phyloP scores from a whole-genome alignment of 2,888 invertebrate genomes.

The Drosophila leonis region DNA sequence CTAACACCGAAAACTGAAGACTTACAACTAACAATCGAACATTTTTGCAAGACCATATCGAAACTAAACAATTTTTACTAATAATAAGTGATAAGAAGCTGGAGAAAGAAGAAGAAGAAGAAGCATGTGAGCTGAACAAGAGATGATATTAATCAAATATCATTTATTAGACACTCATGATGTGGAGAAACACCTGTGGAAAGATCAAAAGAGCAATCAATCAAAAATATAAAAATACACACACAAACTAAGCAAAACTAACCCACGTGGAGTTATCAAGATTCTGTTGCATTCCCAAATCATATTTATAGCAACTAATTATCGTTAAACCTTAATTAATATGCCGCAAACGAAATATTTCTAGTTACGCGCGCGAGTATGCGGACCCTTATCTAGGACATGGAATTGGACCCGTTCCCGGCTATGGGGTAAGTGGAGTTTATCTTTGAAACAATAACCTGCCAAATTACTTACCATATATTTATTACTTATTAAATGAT shows the following conservation, averaged over 20 bases:
- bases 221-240: not conserved
- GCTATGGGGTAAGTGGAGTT: conserved; percentile 94
- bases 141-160: conserved; percentile 1
- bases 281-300: conserved; percentile 10
- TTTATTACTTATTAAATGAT: not conserved
- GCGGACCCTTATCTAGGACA: conserved; percentile 98
- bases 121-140: conserved; percentile 1
- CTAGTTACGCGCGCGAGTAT: conserved; percentile 94
- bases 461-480: no score
- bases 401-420: conserved; percentile 98
- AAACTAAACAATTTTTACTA: conserved; percentile 78
- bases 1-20: conserved; percentile 52
- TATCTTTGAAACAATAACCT: not conserved
- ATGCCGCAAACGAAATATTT: conserved; percentile 54
- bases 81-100: conserved; percentile 13
- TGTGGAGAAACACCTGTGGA: conserved; percentile 26
- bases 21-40: conserved; percentile 67
- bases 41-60: conserved; percentile 72
- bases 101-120: not conserved
- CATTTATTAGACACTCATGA: not conserved
- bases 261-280: conserved; percentile 40
- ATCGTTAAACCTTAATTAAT: conserved; percentile 38
- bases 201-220: conserved; percentile 20
- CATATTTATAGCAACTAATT: not conserved
- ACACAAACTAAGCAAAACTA: conserved; percentile 16